Evolutionary conservation across 2,113 vertebrate genomes (phyloP).

Genomic region (Anarhynchus alexandrinus): DNA sequence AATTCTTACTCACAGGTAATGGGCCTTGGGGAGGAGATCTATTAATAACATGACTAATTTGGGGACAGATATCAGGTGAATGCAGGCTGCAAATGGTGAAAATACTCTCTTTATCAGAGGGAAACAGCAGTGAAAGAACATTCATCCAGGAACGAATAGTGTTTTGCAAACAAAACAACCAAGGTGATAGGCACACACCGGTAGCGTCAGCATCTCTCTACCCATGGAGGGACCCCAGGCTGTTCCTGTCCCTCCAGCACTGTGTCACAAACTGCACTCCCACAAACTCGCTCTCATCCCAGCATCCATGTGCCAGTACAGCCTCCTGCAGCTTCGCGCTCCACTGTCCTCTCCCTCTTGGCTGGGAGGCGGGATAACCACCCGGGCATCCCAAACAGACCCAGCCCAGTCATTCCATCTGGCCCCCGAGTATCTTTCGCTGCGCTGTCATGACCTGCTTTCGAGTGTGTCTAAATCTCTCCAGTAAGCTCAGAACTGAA

Average conservation of each 20-base stretch:
- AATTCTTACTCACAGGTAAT: background rate
- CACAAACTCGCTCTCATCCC: slow-evolving; percentile 52
- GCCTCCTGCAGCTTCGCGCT: slow-evolving; percentile 53
- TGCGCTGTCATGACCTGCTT: slow-evolving; percentile 48
- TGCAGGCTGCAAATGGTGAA: background rate
- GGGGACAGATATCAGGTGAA: background rate
- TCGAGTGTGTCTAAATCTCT: slow-evolving; percentile 1
- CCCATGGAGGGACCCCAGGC: background rate
- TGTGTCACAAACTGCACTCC: slow-evolving; percentile 65
- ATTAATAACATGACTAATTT: background rate
- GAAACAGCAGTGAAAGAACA: background rate
- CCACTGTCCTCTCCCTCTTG: background rate
- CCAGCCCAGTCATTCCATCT: slow-evolving; percentile 22
- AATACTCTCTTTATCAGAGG: background rate
- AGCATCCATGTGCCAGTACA: slow-evolving; percentile 30
- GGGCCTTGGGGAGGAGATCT: background rate
- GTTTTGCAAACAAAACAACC: background rate
- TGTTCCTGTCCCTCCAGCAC: slow-evolving; percentile 29
- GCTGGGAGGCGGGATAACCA: background rate
- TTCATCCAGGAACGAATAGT: background rate
- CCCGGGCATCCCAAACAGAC: background rate
- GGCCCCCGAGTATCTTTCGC: background rate
- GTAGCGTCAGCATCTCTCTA: background rate
- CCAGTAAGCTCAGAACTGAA: slow-evolving; percentile 4
- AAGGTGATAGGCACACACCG: background rate